Base-by-base conservation (phyloP, 1,140 invertebrate genomes). In the Streblospio benedicti region DNA sequence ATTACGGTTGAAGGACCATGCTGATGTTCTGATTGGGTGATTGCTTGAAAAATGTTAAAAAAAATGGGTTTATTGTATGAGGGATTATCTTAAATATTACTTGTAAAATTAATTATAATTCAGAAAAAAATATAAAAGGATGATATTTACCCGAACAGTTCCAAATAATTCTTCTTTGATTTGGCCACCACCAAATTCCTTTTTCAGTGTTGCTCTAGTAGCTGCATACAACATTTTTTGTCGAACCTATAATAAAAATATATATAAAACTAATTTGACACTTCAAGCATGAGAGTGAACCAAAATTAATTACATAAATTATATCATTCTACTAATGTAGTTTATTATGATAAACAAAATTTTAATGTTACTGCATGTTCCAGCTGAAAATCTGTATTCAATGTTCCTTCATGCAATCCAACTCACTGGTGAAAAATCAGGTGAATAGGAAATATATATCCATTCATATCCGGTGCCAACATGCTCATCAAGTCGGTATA, bases 161-260 rank as follows among this genome's bases (percentile, higher is more conserved):
- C 87, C 90, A 82, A 93, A 92, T 63, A 93, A 75, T 80, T 97
- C 93, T 74, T 94, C 89, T 69, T 90, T 90, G 62, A 99, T 94
- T 74, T 82, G 89, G 57, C 80, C 87, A 76, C 81, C 85, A 20
- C 93, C 93, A 82, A 99, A 99, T 78, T 97, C 93, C 68, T 87
- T 87, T 78, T 97, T 99, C 1, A 99, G 78, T 1, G 95, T 99
- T 2, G 96, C 92, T 80, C 97, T 94, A 0, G 96, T 99, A 0
- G 94, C 97, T 0, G 96, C 96, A 76, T 97, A 97, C 32, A 99
- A 81, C 96, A 99, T 99, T 80, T 99, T 99, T 70, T 97, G 87
- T 61, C 94, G 82, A 12, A 79, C 69, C 72, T 78, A 59, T 51
- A 25, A 27, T 20, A 2, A 2, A 51, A 51, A 51, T 5, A n/a